These are phyloP conservation scores for Willisornis vidua DNA, from an alignment of 2,113 vertebrate species.

Conservation along the genomic window DNA sequence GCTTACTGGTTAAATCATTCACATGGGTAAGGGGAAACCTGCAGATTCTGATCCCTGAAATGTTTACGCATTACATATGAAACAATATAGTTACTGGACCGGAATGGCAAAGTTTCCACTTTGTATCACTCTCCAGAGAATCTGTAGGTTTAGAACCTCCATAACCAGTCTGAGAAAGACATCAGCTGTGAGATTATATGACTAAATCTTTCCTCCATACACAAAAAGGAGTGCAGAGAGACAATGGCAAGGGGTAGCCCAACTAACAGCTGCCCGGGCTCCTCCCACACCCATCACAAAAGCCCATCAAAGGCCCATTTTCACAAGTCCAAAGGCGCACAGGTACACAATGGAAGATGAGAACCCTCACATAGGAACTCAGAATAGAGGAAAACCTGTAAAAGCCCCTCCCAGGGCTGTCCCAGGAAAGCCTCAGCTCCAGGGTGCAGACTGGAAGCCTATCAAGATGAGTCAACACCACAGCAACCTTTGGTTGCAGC, in stretches of 20 bases:
- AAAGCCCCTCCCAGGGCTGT: neutral
- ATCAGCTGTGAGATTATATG: neutral
- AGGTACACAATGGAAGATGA: neutral
- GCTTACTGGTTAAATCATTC: neutral
- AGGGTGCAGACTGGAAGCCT: neutral
- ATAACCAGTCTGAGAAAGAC: neutral
- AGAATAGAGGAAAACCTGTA: neutral
- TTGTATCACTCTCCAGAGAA: neutral
- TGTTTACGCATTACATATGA: neutral
- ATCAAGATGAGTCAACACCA: neutral
- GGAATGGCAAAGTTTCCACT: neutral
- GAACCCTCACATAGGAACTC: neutral
- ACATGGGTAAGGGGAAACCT: neutral
- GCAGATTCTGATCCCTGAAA: neutral
- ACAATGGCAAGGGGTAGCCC: neutral
- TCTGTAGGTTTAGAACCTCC: neutral
- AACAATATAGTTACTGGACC: neutral
- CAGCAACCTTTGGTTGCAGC: neutral
- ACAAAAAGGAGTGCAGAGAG: neutral
- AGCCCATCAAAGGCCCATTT: neutral
- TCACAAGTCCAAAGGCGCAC: neutral
- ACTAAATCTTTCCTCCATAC: neutral
- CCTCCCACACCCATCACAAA: neutral
- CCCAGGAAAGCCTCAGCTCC: neutral
- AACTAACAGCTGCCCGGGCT: neutral